phyloP scores from a whole-genome alignment of 2,797 vertebrate species.

The Alcedo atthis region DNA sequence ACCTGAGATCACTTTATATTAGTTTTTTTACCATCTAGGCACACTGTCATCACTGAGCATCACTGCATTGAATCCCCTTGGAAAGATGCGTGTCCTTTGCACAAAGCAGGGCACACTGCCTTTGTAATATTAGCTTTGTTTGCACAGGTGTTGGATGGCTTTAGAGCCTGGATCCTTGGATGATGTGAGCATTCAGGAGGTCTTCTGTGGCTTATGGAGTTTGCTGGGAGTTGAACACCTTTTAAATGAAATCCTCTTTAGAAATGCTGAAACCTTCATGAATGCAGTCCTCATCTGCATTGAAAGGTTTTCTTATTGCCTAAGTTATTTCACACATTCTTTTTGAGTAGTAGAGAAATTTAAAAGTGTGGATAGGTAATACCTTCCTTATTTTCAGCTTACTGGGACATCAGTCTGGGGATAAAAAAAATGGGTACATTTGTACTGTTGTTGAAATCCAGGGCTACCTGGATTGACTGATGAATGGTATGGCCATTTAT shows the following conservation, averaged over 20 bases:
- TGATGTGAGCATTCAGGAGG: background rate
- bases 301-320: background rate
- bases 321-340: background rate
- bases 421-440: background rate
- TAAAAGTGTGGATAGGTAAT: background rate
- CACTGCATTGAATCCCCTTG: background rate
- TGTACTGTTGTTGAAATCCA: background rate
- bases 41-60: background rate
- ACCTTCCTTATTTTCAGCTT: background rate
- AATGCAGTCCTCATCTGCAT: background rate
- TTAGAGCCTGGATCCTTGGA: background rate
- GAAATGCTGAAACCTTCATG: background rate
- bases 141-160: background rate
- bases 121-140: constrained; percentile 7
- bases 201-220: background rate
- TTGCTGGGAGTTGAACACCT: background rate
- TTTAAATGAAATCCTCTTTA: background rate
- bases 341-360: background rate
- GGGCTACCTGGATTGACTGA: background rate
- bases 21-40: background rate
- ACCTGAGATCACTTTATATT: background rate
- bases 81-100: background rate
- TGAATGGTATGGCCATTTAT: background rate
- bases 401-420: background rate
- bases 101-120: background rate